Percentiles rank a stretch among this genome's conserved stretches.
These are phyloP conservation scores for Heptranchias perlo DNA, from an alignment of 2,113 vertebrate genomes.

Conservation along the genomic window DNA sequence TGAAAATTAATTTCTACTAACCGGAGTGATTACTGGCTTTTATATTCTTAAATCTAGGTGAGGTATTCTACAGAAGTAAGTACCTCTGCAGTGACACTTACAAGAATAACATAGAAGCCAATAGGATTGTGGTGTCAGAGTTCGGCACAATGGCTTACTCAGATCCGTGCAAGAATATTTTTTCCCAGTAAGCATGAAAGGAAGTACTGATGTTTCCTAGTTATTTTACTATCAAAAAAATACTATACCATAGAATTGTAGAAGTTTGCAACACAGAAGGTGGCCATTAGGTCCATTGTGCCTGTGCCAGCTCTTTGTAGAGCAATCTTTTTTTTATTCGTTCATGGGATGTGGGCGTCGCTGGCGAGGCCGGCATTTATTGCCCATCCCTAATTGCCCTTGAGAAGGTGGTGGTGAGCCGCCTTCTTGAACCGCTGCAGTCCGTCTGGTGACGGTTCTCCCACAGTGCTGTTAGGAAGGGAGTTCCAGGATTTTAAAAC, in stretches of 20 bases:
- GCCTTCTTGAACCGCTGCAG: no score
- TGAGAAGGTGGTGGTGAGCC: no score
- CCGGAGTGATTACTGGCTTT: neutral
- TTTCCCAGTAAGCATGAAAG: conserved; percentile 71
- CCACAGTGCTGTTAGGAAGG: no score
- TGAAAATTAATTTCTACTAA: neutral
- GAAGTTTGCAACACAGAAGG: neutral
- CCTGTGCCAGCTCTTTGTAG: no score
- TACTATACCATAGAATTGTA: neutral
- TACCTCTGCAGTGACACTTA: conserved; percentile 81
- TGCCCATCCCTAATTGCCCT: no score
- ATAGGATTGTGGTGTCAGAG: conserved; percentile 83
- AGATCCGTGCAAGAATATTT: conserved; percentile 90
- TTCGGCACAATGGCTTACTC: conserved; percentile 92
- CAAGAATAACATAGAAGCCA: conserved; percentile 69
- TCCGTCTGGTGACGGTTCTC: no score
- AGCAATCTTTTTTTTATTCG: no score
- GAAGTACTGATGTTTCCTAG: neutral
- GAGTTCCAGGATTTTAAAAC: no score
- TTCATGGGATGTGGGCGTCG: no score
- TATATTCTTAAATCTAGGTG: conserved; percentile 57
- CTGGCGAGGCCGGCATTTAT: no score
- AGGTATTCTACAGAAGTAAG: conserved; percentile 84
- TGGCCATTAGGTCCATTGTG: no score
- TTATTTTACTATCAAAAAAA: neutral